phyloP scores from a whole-genome alignment of 2,113 vertebrate species.

The Anolis sagrei region DNA sequence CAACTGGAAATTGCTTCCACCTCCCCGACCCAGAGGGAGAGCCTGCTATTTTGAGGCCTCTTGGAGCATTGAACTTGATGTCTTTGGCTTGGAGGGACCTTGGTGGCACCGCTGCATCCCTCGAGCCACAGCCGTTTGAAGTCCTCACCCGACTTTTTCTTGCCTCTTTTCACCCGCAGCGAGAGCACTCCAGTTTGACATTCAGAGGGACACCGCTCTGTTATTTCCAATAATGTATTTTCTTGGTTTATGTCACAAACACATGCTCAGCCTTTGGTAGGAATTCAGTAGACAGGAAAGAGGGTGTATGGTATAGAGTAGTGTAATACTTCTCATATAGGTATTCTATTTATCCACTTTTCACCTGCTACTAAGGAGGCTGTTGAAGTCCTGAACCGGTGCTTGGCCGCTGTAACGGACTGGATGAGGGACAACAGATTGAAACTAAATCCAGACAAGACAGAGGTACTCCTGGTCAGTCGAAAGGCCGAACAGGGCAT shows the following conservation, averaged over 20 bases:
- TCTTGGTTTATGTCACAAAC: not conserved
- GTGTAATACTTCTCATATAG: no score
- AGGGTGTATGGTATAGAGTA: no score
- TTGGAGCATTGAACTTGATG: not conserved
- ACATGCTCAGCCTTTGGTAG: no score
- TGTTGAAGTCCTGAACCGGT: no score
- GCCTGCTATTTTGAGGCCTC: not conserved
- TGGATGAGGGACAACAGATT: no score
- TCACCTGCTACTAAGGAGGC: no score
- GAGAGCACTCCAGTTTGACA: not conserved
- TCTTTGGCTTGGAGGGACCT: not conserved
- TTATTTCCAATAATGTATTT: not conserved
- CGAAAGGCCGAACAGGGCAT: no score
- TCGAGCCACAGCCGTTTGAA: not conserved
- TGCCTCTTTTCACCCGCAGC: not conserved
- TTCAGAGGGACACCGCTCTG: not conserved
- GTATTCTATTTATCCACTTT: no score
- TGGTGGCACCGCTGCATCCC: fast-evolving
- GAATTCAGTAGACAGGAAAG: no score
- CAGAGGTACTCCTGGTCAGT: no score
- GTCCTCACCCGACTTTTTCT: not conserved
- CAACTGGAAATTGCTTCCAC: not conserved
- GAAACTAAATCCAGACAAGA: no score
- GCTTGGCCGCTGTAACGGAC: no score
- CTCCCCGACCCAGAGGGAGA: not conserved